These are phyloP conservation scores for Machaerirhynchus nigripectus DNA, from an alignment of 2,113 vertebrate genomes.

Conservation along the genomic window DNA sequence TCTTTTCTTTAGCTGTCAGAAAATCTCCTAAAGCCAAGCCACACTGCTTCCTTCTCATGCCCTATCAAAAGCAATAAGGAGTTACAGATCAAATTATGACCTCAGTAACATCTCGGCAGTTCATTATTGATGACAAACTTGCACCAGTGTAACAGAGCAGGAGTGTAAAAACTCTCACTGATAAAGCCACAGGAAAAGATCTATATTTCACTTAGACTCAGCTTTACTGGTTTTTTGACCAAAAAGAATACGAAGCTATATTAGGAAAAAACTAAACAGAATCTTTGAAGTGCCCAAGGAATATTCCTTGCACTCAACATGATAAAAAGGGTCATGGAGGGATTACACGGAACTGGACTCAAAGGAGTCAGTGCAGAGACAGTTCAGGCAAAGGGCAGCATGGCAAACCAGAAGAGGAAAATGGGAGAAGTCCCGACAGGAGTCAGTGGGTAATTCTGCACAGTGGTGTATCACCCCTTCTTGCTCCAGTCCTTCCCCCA, in stretches of 20 bases:
- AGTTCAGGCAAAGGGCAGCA: neutral
- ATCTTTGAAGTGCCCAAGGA: neutral
- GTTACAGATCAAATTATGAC: neutral
- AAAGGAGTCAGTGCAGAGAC: neutral
- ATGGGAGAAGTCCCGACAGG: neutral
- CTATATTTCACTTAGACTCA: neutral
- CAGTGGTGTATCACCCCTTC: neutral
- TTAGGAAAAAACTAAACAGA: neutral
- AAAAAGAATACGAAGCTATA: neutral
- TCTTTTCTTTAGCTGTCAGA: neutral
- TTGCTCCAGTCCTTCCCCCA: neutral
- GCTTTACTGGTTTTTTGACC: neutral
- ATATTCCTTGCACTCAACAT: neutral
- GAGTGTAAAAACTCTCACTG: neutral
- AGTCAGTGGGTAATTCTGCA: neutral
- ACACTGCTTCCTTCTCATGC: neutral
- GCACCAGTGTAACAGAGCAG: neutral
- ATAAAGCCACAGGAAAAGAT: neutral
- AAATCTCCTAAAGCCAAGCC: neutral
- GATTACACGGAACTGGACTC: neutral
- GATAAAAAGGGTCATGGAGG: neutral
- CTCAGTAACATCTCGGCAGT: neutral
- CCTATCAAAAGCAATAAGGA: neutral
- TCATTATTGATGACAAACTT: neutral
- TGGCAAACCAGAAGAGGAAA: neutral